These are phyloP conservation scores for Podabrus alpinus DNA, from an alignment of 2,888 invertebrate species.

Conservation along the genomic window DNA sequence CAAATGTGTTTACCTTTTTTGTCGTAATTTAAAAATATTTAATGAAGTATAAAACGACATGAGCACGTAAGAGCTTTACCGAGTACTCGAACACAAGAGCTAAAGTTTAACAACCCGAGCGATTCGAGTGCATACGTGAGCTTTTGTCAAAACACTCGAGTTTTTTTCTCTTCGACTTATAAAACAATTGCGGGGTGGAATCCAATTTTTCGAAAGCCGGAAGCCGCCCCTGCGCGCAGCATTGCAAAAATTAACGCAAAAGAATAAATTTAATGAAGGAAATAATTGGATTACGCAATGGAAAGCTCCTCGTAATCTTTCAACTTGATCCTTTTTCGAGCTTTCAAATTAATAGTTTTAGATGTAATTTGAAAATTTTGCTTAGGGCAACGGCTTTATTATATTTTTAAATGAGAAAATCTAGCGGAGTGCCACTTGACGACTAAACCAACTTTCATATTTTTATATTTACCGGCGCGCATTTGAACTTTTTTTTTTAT, in stretches of 20 bases:
- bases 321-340: not conserved
- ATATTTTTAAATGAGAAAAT: not conserved
- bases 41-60: constrained; percentile 20
- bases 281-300: not conserved
- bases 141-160: not conserved
- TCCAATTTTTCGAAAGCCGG: not conserved
- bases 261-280: not conserved
- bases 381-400: not conserved
- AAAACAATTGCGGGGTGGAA: not conserved
- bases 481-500: not conserved
- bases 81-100: constrained; percentile 16
- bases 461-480: not conserved
- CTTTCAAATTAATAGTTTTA: not conserved
- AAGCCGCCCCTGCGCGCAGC: not conserved
- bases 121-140: constrained; percentile 12
- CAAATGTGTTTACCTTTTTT: not conserved
- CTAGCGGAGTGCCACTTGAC: not conserved
- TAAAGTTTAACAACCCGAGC: constrained; percentile 29
- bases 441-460: not conserved
- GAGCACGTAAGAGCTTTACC: constrained; percentile 23
- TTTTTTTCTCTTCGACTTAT: not conserved
- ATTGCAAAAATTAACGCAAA: not conserved
- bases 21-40: constrained; percentile 1
- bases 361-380: not conserved
- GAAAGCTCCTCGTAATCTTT: not conserved